Evolutionary conservation across 2,797 vertebrate genomes (phyloP).

Genomic region (Aulostomus chinensis): DNA sequence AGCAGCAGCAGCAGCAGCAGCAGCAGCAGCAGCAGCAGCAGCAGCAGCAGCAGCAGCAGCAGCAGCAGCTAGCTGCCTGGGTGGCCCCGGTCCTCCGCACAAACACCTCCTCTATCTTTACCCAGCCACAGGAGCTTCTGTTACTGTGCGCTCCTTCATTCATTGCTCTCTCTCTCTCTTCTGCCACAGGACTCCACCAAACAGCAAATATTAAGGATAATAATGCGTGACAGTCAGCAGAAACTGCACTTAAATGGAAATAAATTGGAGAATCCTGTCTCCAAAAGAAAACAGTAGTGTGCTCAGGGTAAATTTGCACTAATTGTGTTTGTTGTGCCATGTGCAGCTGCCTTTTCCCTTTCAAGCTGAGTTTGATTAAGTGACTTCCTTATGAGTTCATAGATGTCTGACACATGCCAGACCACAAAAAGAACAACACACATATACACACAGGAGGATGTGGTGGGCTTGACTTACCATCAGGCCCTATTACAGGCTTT

Average conservation of each 20-base stretch:
- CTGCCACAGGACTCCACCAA: constrained; percentile 10
- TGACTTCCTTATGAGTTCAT: constrained; percentile 15
- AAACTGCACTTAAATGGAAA: constrained; percentile 11
- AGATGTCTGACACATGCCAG: constrained; percentile 56
- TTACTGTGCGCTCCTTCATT: not conserved
- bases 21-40: too few relatives aligned
- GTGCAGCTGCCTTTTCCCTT: constrained; percentile 5
- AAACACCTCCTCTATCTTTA: constrained; percentile 16
- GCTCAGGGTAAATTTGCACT: constrained; percentile 3
- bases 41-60: too few relatives aligned
- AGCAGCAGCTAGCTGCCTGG: constrained; percentile 10
- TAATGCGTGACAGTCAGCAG: constrained; percentile 8
- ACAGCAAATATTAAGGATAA: constrained; percentile 23
- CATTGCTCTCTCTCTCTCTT: not conserved
- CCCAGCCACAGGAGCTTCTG: constrained; percentile 11
- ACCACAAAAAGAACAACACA: constrained; percentile 36
- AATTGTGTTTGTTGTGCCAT: constrained; percentile 13
- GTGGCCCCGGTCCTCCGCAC: constrained; percentile 20
- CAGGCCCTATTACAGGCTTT: constrained; percentile 58
- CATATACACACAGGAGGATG: constrained; percentile 32
- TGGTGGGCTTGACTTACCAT: constrained; percentile 52
- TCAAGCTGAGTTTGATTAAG: constrained; percentile 24
- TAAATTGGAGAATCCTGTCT: not conserved
- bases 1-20: not conserved
- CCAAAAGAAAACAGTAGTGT: not conserved